A percentile compares a stretch with the other conserved stretches of the same genome.
phyloP scores from a whole-genome alignment of 2,888 invertebrate genomes.

The Brachyptera putata region DNA sequence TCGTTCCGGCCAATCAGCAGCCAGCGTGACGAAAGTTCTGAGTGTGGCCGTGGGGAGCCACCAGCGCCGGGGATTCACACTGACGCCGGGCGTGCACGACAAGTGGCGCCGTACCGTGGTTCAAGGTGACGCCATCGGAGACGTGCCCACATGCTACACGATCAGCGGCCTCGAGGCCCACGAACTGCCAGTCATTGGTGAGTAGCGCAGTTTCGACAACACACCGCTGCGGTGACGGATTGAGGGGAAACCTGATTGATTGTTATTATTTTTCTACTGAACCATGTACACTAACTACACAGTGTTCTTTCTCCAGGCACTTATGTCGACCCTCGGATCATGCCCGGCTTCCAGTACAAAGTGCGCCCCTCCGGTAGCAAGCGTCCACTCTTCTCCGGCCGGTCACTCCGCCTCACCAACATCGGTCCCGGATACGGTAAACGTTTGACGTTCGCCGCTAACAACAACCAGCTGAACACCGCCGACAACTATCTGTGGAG shows the following conservation, averaged over 20 bases:
- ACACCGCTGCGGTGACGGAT: neutral
- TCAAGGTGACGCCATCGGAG: constrained; percentile 56
- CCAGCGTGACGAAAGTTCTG: constrained; percentile 52
- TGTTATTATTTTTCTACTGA: no score
- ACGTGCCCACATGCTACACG: constrained; percentile 63
- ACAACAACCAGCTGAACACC: constrained; percentile 49
- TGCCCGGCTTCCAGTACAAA: constrained; percentile 68
- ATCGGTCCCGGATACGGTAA: constrained; percentile 75
- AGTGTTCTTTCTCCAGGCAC: constrained; percentile 60
- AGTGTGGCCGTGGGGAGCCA: constrained; percentile 56
- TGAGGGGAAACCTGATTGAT: no score
- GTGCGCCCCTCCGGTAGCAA: constrained; percentile 60
- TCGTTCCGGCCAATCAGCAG: constrained; percentile 43
- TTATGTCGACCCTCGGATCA: constrained; percentile 65
- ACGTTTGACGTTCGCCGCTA: constrained; percentile 66
- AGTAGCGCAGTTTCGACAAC: constrained; percentile 40
- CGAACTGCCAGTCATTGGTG: constrained; percentile 67
- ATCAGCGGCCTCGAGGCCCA: constrained; percentile 61
- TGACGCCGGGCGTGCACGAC: constrained; percentile 61
- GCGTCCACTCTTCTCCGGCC: constrained; percentile 61
- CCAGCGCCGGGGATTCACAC: constrained; percentile 54
- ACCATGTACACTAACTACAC: no score
- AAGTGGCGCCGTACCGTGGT: constrained; percentile 60
- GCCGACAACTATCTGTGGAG: constrained; percentile 68
- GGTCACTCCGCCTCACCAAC: constrained; percentile 57